Evolutionary conservation across 1,140 invertebrate species (phyloP).

Genomic region (Calosoma granatense): DNA sequence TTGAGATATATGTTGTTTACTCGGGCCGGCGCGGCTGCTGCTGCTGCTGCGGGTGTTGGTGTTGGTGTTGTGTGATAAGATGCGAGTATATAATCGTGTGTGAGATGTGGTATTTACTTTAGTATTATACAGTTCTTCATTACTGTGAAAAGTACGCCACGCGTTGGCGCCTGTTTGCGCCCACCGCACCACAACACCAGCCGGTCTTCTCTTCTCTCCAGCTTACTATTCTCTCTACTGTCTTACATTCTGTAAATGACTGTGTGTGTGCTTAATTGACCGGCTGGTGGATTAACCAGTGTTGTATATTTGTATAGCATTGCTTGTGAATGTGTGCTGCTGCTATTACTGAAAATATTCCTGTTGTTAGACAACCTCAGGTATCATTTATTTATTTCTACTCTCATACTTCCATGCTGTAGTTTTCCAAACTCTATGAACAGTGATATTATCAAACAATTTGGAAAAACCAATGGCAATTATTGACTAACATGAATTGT

Average conservation of each 20-base stretch:
- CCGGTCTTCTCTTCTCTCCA: not conserved
- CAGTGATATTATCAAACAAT: too few relatives aligned
- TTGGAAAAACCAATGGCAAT: too few relatives aligned
- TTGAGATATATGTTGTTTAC: not conserved
- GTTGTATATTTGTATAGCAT: not conserved
- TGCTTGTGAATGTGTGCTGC: not conserved
- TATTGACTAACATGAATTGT: not conserved
- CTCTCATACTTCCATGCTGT: not conserved
- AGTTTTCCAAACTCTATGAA: too few relatives aligned
- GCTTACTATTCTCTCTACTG: not conserved
- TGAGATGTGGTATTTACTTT: not conserved
- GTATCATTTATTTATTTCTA: not conserved
- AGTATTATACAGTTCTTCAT: slow-evolving; percentile 6
- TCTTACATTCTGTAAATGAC: not conserved
- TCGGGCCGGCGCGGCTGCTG: not conserved
- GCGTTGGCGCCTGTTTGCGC: not conserved
- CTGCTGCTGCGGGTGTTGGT: too few relatives aligned
- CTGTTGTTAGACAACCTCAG: not conserved
- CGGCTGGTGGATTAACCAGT: not conserved
- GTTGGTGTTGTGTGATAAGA: not conserved
- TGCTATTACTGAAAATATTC: not conserved
- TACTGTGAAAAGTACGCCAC: not conserved
- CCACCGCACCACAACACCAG: not conserved
- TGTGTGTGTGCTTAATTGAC: not conserved
- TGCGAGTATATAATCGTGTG: not conserved